Evolutionary conservation across 2,888 invertebrate genomes (phyloP).

Genomic region (Neuroscelio doddi): DNA sequence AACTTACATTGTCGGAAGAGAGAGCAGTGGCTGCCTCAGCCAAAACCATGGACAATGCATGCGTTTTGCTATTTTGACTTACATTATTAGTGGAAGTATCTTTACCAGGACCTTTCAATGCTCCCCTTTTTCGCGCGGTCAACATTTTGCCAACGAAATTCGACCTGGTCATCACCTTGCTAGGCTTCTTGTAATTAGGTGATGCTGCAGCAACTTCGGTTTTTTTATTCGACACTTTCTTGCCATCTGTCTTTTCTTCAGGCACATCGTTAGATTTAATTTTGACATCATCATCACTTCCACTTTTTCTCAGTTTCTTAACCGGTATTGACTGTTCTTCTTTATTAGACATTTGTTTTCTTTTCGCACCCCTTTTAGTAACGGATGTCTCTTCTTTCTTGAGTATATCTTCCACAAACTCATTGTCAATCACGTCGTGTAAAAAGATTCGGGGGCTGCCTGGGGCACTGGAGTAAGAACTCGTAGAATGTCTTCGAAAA

Average conservation of each 20-base stretch:
- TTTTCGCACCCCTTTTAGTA: constrained; percentile 12
- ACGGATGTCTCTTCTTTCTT: constrained; percentile 25
- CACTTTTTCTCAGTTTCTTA: constrained; percentile 9
- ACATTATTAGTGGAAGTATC: constrained; percentile 28
- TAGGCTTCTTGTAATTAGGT: constrained; percentile 10
- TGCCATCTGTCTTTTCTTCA: constrained; percentile 51
- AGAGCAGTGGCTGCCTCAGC: constrained; percentile 69
- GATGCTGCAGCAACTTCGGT: constrained; percentile 14
- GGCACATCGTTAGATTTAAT: constrained; percentile 40
- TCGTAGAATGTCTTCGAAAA: constrained; percentile 87
- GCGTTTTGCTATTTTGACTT: constrained; percentile 55
- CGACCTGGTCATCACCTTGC: constrained; percentile 54
- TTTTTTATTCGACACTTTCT: constrained; percentile 40
- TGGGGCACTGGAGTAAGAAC: constrained; percentile 84
- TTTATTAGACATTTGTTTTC: constrained; percentile 11
- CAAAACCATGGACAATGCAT: constrained; percentile 66
- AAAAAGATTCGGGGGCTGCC: constrained; percentile 78
- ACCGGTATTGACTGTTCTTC: neutral
- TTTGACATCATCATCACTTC: constrained; percentile 27
- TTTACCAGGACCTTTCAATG: constrained; percentile 6
- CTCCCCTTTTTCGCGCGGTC: constrained; percentile 41
- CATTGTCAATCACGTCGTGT: constrained; percentile 69
- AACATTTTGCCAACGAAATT: constrained; percentile 40
- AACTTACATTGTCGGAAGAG: constrained; percentile 55
- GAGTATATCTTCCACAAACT: neutral